Percentiles rank a stretch among this genome's conserved stretches.
These are phyloP conservation scores for Calephelis virginiensis DNA, from an alignment of 1,140 invertebrate species.

Conservation along the genomic window DNA sequence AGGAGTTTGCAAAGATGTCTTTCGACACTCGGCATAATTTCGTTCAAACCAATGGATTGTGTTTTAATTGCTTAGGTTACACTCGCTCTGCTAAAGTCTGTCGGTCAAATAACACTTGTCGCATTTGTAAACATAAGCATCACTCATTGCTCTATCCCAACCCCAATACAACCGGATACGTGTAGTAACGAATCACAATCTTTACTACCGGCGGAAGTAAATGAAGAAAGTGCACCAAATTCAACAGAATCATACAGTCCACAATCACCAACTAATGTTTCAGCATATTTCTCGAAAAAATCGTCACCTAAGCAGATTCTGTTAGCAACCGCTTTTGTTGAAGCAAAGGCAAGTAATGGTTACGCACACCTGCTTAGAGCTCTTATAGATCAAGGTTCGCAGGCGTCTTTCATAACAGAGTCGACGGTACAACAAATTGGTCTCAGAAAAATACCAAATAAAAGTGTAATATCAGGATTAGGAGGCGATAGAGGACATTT, in stretches of 20 bases:
- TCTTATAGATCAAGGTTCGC: too few relatives aligned
- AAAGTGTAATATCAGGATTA: too few relatives aligned
- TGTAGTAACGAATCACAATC: not conserved
- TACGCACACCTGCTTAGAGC: too few relatives aligned
- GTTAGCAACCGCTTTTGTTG: not conserved
- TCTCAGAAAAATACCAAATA: too few relatives aligned
- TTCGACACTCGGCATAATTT: not conserved
- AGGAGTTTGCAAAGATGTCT: not conserved
- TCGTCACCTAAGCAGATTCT: not conserved
- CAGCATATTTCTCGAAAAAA: too few relatives aligned
- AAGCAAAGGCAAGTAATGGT: not conserved
- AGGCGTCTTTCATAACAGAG: too few relatives aligned
- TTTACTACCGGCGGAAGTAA: not conserved
- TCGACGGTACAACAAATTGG: too few relatives aligned
- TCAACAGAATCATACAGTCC: not conserved
- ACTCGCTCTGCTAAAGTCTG: too few relatives aligned
- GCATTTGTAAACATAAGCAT: constrained; percentile 4
- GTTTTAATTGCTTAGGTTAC: not conserved
- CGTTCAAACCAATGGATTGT: not conserved
- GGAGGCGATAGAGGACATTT: too few relatives aligned
- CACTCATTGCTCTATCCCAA: not conserved
- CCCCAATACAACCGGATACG: constrained; percentile 3
- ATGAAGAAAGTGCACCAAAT: not conserved
- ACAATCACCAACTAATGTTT: too few relatives aligned
- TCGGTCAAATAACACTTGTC: not conserved